phyloP scores from a whole-genome alignment of 2,113 vertebrate species.

The Callionymus lyra region DNA sequence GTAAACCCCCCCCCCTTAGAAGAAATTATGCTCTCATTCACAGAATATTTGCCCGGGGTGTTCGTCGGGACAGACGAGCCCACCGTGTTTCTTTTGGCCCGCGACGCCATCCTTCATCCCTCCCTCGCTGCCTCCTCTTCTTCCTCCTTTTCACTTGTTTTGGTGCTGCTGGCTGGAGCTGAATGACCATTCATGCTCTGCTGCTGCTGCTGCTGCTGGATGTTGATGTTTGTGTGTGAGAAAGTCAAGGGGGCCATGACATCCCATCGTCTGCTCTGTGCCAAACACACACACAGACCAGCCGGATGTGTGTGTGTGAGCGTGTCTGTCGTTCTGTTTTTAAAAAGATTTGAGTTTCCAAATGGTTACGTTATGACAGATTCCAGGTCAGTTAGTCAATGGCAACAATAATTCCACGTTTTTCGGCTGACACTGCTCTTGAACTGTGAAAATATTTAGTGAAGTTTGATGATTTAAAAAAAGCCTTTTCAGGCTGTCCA shows the following conservation, averaged over 20 bases:
- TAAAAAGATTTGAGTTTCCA: too few relatives aligned
- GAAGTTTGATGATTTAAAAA: too few relatives aligned
- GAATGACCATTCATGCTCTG: constrained; percentile 61
- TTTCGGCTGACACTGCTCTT: too few relatives aligned
- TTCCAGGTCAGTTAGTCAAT: too few relatives aligned
- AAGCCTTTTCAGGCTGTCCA: too few relatives aligned
- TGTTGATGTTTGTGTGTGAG: constrained; percentile 39
- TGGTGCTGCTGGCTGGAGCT: constrained; percentile 58
- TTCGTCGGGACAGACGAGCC: constrained; percentile 55
- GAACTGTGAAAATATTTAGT: too few relatives aligned
- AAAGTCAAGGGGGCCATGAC: constrained; percentile 43
- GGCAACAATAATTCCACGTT: too few relatives aligned
- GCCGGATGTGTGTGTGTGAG: too few relatives aligned
- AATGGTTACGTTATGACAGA: too few relatives aligned
- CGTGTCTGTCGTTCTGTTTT: too few relatives aligned
- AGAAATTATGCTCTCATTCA: constrained; percentile 49
- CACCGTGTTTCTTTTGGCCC: constrained; percentile 60
- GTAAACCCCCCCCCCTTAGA: constrained; percentile 14
- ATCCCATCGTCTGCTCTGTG: constrained; percentile 41
- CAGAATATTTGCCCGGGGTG: constrained; percentile 53
- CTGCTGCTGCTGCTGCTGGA: constrained; percentile 49
- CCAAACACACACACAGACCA: constrained; percentile 29
- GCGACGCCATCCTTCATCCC: constrained; percentile 27
- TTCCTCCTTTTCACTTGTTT: constrained; percentile 53
- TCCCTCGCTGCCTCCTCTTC: constrained; percentile 24